phyloP scores from a whole-genome alignment of 2,888 invertebrate genomes.

The Morpho achilles region DNA sequence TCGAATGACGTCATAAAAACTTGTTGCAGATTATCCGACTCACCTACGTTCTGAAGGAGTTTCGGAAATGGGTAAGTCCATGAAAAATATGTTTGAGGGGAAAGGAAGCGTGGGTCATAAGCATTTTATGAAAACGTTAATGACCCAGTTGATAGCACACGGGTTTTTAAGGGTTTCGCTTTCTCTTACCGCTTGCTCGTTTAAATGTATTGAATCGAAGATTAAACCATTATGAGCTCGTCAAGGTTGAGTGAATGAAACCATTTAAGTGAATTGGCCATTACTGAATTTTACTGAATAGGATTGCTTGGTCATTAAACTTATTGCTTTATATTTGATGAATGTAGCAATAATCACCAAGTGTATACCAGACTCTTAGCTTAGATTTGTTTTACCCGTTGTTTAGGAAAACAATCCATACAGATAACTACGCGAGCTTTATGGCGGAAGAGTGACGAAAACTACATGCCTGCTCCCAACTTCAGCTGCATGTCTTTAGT shows the following conservation, averaged over 20 bases:
- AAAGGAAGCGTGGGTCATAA: slow-evolving; percentile 60
- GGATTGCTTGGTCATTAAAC: too few relatives aligned
- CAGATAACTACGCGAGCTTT: too few relatives aligned
- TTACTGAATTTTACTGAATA: slow-evolving; percentile 12
- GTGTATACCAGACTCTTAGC: too few relatives aligned
- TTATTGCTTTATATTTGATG: too few relatives aligned
- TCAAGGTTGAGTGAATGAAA: slow-evolving; percentile 13
- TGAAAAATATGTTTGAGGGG: slow-evolving; percentile 65
- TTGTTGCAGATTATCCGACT: slow-evolving; percentile 35
- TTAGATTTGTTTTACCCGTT: too few relatives aligned
- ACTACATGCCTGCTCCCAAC: too few relatives aligned
- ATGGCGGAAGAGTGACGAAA: too few relatives aligned
- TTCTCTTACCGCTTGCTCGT: slow-evolving; percentile 43
- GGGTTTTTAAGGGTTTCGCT: slow-evolving; percentile 49
- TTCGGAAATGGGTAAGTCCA: slow-evolving; percentile 60
- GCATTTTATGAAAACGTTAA: slow-evolving; percentile 74
- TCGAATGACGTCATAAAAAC: slow-evolving; percentile 31
- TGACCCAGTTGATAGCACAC: slow-evolving; percentile 57
- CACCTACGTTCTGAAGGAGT: slow-evolving; percentile 48
- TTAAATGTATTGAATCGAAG: slow-evolving; percentile 28
- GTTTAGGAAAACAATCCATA: too few relatives aligned
- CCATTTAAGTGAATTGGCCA: slow-evolving; percentile 12
- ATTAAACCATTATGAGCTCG: slow-evolving; percentile 34
- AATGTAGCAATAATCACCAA: too few relatives aligned
- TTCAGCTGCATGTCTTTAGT: too few relatives aligned